Evolutionary conservation across 1,140 invertebrate species (phyloP).

Genomic region (Tachypleus tridentatus): DNA sequence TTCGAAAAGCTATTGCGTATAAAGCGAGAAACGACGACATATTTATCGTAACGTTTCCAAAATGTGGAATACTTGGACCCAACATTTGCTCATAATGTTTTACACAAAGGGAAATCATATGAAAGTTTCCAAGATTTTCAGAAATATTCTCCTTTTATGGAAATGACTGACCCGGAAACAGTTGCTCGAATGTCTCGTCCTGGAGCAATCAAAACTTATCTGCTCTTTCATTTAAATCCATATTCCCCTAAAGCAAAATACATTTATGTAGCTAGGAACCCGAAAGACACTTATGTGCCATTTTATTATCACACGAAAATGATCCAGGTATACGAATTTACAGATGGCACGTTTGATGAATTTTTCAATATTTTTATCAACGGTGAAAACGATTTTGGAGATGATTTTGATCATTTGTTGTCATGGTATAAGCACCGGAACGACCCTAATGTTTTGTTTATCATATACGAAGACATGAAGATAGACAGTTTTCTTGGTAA

Average conservation of each 20-base stretch:
- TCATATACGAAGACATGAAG: conserved; percentile 17
- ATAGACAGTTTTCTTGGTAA: conserved; percentile 31
- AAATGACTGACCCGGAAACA: conserved; percentile 2
- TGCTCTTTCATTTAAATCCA: conserved; percentile 56
- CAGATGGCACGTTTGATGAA: conserved; percentile 27
- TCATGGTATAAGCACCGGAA: conserved; percentile 11
- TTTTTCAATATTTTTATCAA: conserved; percentile 31
- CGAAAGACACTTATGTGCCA: conserved; percentile 69
- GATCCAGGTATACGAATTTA: conserved; percentile 29
- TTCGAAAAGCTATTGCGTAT: background rate
- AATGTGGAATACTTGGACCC: conserved; percentile 13
- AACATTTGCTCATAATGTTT: conserved; percentile 7
- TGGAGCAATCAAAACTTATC: conserved; percentile 49
- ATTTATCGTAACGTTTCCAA: conserved; percentile 14
- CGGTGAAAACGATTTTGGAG: conserved; percentile 13
- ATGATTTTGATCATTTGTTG: conserved; percentile 16
- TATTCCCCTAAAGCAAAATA: conserved; percentile 36
- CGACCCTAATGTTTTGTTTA: conserved; percentile 12
- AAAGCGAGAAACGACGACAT: conserved; percentile 4
- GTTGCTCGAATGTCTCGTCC: conserved; percentile 9
- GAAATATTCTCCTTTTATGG: conserved; percentile 4
- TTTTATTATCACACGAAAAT: conserved; percentile 64
- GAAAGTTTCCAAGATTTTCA: background rate
- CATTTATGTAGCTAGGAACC: conserved; percentile 65
- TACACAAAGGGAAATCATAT: conserved; percentile 9